Evolutionary conservation across 2,797 vertebrate genomes (phyloP), one percentile per base, ranked within the genome.

Genomic region (Discoglossus pictus): DNA sequence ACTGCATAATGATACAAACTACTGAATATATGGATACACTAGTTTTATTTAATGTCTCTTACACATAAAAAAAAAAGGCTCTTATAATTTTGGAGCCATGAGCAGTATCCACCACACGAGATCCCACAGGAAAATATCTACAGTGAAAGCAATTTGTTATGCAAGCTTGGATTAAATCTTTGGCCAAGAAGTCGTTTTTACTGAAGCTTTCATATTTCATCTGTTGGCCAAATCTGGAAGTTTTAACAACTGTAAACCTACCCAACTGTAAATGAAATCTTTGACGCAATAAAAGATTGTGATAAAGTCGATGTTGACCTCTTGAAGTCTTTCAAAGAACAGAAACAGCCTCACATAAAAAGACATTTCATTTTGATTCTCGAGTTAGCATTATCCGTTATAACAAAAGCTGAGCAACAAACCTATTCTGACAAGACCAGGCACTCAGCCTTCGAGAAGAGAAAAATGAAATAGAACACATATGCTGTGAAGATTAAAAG

Each of bases 351-450:
- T 11, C 7, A 10, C 44, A 18, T 35, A 2, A 46, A 18, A 13
- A 23, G 43, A 47, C 43, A 56, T 40, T 23, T 42, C 4, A 43
- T 9, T 31, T 10, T 23, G 6, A 25, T 17, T 27, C 20, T n/a
- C n/a, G 35, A 21, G 13, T 43, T 12, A 12, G 21, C 13, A 25
- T 47, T 31, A 4, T n/a, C 50, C 27, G 24, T 23, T 8, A 11
- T 34, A 18, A 42, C 25, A 48, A 62, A 15, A 20, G 62, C 1
- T 11, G 51, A 39, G 69, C 68, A 17, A 18, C 7, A 61, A 64
- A 75, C 62, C 60, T 24, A 21, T 55, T 61, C 4, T 39, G 68
- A 75, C 64, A 76, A 36, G 43, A 40, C 56, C 73, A 68, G 15
- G 8, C 18, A 50, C 60, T 38, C 43, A 27, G 44, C 61, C 35